Evolutionary conservation across 64 coral and sea anemone species (phyloP).

Genomic region (Dendronephthya gigantea): DNA sequence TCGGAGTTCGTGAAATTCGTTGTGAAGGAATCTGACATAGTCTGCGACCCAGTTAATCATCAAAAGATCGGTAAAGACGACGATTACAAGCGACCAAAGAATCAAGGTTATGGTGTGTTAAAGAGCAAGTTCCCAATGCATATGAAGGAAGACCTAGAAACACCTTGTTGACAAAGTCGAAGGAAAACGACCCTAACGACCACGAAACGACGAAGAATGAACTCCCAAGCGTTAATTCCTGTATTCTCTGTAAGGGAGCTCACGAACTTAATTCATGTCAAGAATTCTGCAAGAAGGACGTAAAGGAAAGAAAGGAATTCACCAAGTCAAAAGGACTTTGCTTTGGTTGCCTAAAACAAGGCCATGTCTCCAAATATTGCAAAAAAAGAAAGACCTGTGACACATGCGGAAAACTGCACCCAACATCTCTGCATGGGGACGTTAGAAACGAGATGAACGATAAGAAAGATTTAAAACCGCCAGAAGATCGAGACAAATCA

Average conservation of each 20-base stretch:
- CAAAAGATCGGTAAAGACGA: constrained; percentile 24
- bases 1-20: constrained; percentile 43
- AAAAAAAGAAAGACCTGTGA: constrained; percentile 32
- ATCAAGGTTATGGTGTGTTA: background rate
- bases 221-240: background rate
- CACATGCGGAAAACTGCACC: constrained; percentile 36
- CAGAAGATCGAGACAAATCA: background rate
- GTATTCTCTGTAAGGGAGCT: background rate
- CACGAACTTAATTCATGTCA: constrained; percentile 16
- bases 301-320: constrained; percentile 45
- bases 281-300: constrained; percentile 32
- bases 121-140: background rate
- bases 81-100: background rate
- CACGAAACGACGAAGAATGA: background rate
- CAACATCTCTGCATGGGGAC: constrained; percentile 48
- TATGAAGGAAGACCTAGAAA: background rate
- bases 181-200: background rate
- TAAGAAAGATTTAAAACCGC: background rate
- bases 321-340: constrained; percentile 33
- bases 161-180: background rate
- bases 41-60: constrained; percentile 51
- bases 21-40: constrained; percentile 17
- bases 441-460: background rate
- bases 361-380: constrained; percentile 47
- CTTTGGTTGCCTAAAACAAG: constrained; percentile 40